Evolutionary conservation across 2,113 vertebrate genomes (phyloP), one percentile per base, ranked within the genome.

Genomic region (Lepisosteus osseus): DNA sequence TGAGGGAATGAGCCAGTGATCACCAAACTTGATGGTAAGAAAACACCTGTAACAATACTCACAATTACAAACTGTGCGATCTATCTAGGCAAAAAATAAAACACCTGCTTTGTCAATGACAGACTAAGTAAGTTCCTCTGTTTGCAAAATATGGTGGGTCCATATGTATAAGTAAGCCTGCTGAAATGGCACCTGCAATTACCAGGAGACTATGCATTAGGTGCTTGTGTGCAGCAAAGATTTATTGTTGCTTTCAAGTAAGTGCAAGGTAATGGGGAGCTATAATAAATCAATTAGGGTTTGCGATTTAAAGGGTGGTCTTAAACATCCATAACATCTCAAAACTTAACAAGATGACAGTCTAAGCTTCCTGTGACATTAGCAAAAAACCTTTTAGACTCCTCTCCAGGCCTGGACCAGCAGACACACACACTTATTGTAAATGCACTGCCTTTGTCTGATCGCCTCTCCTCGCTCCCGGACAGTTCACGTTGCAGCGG

Each of bases 241-340:
- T 81, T 74, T 81, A 76, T 76, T 54, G 61, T 68, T 57, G 67
- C 76, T 76, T 65, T 45, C 70, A 64, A 78, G 67, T 66, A 72
- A 68, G 71, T 66, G 76, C 67, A 8, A 1, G 68, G 72, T 75
- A 75, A 74, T 71, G 73, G 54, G 55, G 71, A 78, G 51, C 56
- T 68, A 61, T 65, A 69, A 68, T 75, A 78, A 78, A 78, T 75
- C 76, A 75, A 75, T 78, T 72, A 74, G 76, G 56, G 70, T 29
- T 7, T 61, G 55, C 62, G 67, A 72, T 75, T 75, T 64, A 65
- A 65, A 63, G 67, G 65, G 73, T 75, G 70, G 67, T 69, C 69
- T 43, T 72, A 65, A 61, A 72, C 70, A 75, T 75, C 62, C 69
- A 65, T 69, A 69, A 72, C 66, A 55, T 72, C 66, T 40, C 54